These are phyloP conservation scores for Ptychobarbus kaznakovi DNA, from an alignment of 2,797 vertebrate genomes.

Conservation along the genomic window DNA sequence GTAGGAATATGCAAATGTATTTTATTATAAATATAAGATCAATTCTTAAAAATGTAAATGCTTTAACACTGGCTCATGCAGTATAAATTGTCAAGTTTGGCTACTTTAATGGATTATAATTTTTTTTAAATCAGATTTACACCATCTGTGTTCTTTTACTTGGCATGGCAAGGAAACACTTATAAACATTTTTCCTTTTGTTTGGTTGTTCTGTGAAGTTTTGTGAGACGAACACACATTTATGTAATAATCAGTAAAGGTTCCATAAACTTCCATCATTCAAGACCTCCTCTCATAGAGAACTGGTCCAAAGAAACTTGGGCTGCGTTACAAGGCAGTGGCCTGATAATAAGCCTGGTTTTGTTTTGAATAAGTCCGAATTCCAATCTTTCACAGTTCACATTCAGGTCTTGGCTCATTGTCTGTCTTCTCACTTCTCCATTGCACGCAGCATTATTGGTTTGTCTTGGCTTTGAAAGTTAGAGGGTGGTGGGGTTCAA, in stretches of 20 bases:
- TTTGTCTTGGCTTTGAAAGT: conserved; percentile 40
- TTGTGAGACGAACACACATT: not conserved
- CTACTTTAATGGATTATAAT: not conserved
- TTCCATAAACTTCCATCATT: conserved; percentile 11
- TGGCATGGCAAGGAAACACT: not conserved
- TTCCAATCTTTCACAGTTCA: conserved; percentile 37
- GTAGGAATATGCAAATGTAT: not conserved
- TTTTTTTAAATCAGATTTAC: not conserved
- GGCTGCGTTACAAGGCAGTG: conserved; percentile 1
- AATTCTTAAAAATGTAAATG: not conserved
- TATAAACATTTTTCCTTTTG: not conserved
- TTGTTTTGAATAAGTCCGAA: conserved; percentile 32
- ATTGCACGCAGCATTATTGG: conserved; percentile 7
- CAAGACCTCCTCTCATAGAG: conserved; percentile 9
- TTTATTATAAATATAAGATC: not conserved
- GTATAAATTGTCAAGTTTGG: not conserved
- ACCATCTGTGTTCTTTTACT: conserved; percentile 10
- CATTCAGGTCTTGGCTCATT: conserved; percentile 33
- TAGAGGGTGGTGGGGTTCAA: conserved; percentile 37
- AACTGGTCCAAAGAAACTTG: not conserved
- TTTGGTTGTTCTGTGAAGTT: conserved; percentile 6
- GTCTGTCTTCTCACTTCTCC: conserved; percentile 38
- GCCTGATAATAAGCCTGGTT: conserved; percentile 28
- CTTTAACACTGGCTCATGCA: not conserved
- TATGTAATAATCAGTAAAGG: conserved; percentile 6